Conservation (phyloP, 2,797 vertebrate species). For the Bradypus variegatus region DNA sequence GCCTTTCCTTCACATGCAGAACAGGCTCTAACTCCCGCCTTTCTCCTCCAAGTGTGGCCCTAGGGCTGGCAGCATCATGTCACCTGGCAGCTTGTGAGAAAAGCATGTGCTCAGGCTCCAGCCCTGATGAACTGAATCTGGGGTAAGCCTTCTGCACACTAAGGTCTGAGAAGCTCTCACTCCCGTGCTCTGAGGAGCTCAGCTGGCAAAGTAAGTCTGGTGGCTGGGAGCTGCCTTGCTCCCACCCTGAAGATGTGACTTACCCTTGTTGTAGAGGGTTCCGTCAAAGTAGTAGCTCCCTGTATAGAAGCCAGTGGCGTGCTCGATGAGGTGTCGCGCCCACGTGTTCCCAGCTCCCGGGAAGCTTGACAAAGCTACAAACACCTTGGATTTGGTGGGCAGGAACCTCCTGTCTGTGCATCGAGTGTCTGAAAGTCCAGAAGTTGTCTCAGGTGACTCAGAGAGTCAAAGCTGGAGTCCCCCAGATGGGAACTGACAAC, state of each 20-base stretch:
- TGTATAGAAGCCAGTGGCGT: conserved; percentile 92
- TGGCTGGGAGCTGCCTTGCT: background rate
- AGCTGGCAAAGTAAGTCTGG: background rate
- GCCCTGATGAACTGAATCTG: background rate
- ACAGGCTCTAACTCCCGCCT: background rate
- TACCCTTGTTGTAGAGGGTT: conserved; percentile 95
- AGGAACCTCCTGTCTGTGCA: conserved; percentile 93
- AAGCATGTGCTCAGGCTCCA: background rate
- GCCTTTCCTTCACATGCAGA: background rate
- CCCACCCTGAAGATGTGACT: background rate
- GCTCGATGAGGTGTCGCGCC: conserved; percentile 94
- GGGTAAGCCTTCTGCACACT: background rate
- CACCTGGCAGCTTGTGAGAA: background rate
- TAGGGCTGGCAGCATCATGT: background rate
- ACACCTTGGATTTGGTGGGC: conserved; percentile 85
- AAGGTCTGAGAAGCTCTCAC: too few species aligned
- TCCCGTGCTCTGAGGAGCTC: background rate
- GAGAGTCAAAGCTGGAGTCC: conserved; percentile 15
- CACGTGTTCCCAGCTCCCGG: conserved; percentile 97
- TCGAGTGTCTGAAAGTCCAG: conserved; percentile 83
- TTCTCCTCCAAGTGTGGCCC: too few species aligned
- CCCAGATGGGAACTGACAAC: background rate
- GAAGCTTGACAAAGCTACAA: conserved; percentile 95
- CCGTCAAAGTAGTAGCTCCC: conserved; percentile 98
- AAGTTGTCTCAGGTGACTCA: conserved; percentile 33